Base-by-base conservation (phyloP, 92 coral and sea anemone species). In the Muricea muricata region DNA sequence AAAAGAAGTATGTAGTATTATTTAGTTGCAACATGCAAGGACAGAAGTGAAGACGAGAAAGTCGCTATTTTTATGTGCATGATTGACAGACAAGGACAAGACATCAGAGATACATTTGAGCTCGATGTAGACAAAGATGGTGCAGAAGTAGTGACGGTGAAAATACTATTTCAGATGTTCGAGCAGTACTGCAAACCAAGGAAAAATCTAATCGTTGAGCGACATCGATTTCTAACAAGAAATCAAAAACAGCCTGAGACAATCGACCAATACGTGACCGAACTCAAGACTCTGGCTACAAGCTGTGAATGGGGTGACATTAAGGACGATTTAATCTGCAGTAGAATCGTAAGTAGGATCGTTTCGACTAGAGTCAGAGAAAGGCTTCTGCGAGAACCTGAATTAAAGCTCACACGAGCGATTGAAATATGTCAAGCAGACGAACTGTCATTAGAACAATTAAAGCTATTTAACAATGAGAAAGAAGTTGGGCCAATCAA, bases 51-150 rank as follows among this genome's bases (percentile, higher is more conserved):
- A 31, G 80, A 69, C 1, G 71, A 83, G 58, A 69, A 48, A 52
- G 70, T 35, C 13, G 87, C 70, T 11, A 84, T 84, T 23, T n/a
- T n/a, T n/a, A n/a, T n/a, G n/a, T n/a, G n/a, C n/a, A n/a, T n/a
- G n/a, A n/a, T n/a, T n/a, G n/a, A 81, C 23, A n/a, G 65, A 84
- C 42, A 50, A 8, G 81, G 87, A 50, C 87, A 84, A 50, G 81
- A 54, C 7, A 84, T 84, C 32, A 50, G 21, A 26, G 80, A 70
- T 0, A 47, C 87, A 54, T 70, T 71, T 20, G 80, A 83, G 24
- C 50, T 69, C 40, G 66, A 83, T 31, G 23, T 48, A 29, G 87
- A 68, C 1, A 76, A 83, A 55, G 54, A 24, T 26, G 40, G 73
- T 24, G 66, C 0, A 11, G 86, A 81, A 28, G 26, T 34, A 42